These are phyloP conservation scores for Pandemis heparana DNA, from an alignment of 2,888 invertebrate species.

Conservation along the genomic window DNA sequence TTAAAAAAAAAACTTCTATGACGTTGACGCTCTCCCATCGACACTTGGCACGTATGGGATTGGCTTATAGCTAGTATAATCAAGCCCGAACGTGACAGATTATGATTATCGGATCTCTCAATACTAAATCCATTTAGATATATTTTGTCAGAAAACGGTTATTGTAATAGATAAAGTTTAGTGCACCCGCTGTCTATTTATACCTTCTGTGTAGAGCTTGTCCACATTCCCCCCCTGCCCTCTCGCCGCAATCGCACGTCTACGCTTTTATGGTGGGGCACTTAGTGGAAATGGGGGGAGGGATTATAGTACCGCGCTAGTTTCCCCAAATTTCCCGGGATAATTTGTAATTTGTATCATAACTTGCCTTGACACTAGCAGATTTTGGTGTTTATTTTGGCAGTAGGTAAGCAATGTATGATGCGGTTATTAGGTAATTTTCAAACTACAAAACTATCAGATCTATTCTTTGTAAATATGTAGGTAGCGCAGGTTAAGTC, in stretches of 20 bases:
- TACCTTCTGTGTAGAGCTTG: not conserved
- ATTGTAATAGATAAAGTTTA: not conserved
- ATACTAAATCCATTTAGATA: too few species aligned
- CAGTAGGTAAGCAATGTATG: not conserved
- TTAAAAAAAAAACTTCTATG: too few species aligned
- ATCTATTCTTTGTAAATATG: too few species aligned
- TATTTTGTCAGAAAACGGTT: too few species aligned
- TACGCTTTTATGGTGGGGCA: constrained; percentile 46
- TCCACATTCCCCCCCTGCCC: not conserved
- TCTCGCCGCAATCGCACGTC: constrained; percentile 31
- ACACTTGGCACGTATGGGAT: too few species aligned
- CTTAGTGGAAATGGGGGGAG: constrained; percentile 59
- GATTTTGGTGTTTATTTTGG: not conserved
- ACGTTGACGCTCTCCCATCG: too few species aligned
- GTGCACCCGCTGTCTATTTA: constrained; percentile 14
- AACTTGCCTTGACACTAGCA: not conserved
- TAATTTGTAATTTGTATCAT: not conserved
- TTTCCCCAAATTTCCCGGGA: constrained; percentile 14
- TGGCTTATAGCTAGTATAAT: too few species aligned
- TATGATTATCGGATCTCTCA: too few species aligned
- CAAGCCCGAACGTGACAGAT: too few species aligned
- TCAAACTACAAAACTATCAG: too few species aligned
- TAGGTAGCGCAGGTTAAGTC: too few species aligned
- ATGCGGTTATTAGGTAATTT: too few species aligned
- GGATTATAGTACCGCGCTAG: constrained; percentile 47